These are phyloP conservation scores for silkworm (Bombyx mori) DNA, from an alignment of 1,140 invertebrate genomes.

Conservation along the genomic window DNA sequence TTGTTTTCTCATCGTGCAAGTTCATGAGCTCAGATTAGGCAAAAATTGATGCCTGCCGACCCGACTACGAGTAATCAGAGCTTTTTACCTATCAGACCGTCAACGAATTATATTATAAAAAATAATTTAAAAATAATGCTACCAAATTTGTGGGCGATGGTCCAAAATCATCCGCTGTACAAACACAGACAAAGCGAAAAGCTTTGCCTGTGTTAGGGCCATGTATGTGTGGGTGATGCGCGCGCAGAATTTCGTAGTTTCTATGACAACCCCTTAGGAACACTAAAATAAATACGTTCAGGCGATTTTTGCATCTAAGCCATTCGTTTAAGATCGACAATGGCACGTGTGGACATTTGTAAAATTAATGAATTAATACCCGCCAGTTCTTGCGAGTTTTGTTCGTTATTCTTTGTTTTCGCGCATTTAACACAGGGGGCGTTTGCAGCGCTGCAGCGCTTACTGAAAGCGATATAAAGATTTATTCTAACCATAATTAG, in stretches of 20 bases:
- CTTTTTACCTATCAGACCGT: too few relatives aligned
- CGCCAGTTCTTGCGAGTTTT: slow-evolving; percentile 54
- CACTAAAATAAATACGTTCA: slow-evolving; percentile 38
- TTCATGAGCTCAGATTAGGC: too few relatives aligned
- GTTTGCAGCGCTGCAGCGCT: not conserved
- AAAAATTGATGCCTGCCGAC: too few relatives aligned
- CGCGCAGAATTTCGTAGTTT: slow-evolving; percentile 66
- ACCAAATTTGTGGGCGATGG: slow-evolving; percentile 20
- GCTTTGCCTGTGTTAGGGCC: slow-evolving; percentile 23
- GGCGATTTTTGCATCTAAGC: slow-evolving; percentile 3
- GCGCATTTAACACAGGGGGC: slow-evolving; percentile 28
- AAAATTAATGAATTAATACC: slow-evolving; percentile 67
- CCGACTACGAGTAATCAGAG: too few relatives aligned
- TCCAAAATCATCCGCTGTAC: slow-evolving; percentile 33
- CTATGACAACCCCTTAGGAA: slow-evolving; percentile 67
- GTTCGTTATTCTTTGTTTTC: slow-evolving; percentile 57
- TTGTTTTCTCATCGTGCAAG: too few relatives aligned
- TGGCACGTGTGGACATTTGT: slow-evolving; percentile 23
- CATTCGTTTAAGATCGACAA: slow-evolving; percentile 13
- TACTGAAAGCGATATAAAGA: not conserved
- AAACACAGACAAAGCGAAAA: slow-evolving; percentile 42
- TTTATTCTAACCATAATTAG: not conserved
- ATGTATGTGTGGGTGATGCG: slow-evolving; percentile 45
- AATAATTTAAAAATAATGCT: not conserved
- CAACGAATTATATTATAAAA: not conserved